These are phyloP conservation scores for Hydrochoerus hydrochaeris DNA, from an alignment of 2,113 vertebrate species.

Conservation along the genomic window DNA sequence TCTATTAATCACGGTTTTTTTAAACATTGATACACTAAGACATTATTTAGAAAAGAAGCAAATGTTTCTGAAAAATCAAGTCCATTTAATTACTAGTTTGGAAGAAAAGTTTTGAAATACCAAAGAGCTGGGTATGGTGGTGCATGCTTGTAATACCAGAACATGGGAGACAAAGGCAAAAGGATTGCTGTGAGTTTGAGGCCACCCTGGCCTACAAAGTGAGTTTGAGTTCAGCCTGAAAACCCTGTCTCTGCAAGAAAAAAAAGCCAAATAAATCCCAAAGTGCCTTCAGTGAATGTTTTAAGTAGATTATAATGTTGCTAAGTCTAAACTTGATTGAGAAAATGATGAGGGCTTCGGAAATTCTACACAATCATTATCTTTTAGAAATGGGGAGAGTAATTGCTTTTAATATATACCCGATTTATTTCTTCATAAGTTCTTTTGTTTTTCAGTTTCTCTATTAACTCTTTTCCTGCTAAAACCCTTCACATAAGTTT, in stretches of 20 bases:
- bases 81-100: not conserved
- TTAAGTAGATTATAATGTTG: constrained; percentile 2
- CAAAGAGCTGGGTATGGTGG: not conserved
- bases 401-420: constrained; percentile 28
- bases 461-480: not conserved
- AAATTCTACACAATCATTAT: not conserved
- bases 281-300: not conserved
- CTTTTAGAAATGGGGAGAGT: not conserved
- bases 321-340: constrained; percentile 22
- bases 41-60: constrained; percentile 25
- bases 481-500: constrained; percentile 15
- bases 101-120: constrained; percentile 18
- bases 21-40: not conserved
- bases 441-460: not conserved
- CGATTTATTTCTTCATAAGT: constrained; percentile 30
- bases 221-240: not conserved
- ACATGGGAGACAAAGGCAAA: not conserved
- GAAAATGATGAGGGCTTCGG: not conserved
- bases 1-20: not conserved
- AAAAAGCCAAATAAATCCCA: not conserved
- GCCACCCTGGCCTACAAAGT: not conserved
- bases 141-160: not conserved
- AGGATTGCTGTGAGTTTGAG: not conserved
- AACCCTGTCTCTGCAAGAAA: not conserved
- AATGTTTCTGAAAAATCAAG: not conserved